Conservation (phyloP, 1,140 invertebrate species). For the Heliconius nattereri region DNA sequence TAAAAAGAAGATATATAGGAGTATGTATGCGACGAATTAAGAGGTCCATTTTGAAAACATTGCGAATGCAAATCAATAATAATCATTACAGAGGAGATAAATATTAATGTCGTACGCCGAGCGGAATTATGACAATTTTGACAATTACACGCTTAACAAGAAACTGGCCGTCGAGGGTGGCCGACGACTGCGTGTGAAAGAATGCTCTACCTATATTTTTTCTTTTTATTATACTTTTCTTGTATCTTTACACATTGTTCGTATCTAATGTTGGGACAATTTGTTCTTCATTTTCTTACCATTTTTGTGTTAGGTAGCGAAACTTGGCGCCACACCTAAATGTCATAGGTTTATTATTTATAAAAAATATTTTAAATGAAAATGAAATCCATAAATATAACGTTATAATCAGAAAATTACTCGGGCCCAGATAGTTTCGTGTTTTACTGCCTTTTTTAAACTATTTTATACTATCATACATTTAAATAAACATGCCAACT, state of each 20-base stretch:
- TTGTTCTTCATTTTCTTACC: not conserved
- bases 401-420: too few relatives aligned
- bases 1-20: too few relatives aligned
- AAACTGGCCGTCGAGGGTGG: conserved; percentile 56
- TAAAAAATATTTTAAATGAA: too few relatives aligned
- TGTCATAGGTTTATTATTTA: too few relatives aligned
- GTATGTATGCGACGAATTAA: not conserved
- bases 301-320: too few relatives aligned
- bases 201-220: conserved; percentile 44
- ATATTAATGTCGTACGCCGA: conserved; percentile 56
- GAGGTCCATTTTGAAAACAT: not conserved
- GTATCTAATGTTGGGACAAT: not conserved
- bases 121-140: conserved; percentile 68
- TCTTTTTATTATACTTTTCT: not conserved
- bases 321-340: too few relatives aligned
- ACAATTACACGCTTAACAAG: conserved; percentile 66
- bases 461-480: too few relatives aligned
- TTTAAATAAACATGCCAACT: too few relatives aligned
- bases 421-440: too few relatives aligned
- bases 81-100: conserved; percentile 51
- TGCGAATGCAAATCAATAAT: conserved; percentile 26
- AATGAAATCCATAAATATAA: too few relatives aligned
- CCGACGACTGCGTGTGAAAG: conserved; percentile 21
- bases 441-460: too few relatives aligned
- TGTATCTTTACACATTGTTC: not conserved